These are phyloP conservation scores for Heterotilapia buettikoferi DNA, from an alignment of 2,113 vertebrate genomes.

Conservation along the genomic window DNA sequence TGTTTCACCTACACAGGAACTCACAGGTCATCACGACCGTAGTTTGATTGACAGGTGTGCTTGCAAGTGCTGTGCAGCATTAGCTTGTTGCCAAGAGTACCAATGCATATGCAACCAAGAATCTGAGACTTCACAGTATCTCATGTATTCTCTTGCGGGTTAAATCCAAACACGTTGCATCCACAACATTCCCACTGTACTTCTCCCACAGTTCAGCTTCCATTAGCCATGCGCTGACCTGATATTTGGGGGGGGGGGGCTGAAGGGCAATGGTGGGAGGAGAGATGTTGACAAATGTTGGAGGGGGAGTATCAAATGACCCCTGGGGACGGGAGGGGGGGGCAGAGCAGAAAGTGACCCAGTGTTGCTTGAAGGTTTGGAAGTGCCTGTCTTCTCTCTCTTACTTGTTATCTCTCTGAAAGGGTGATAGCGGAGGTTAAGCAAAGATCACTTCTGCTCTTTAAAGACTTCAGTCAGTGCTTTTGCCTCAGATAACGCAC, in stretches of 20 bases:
- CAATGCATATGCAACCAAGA: neutral
- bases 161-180: neutral
- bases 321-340: constrained; percentile 19
- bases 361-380: constrained; percentile 35
- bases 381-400: neutral
- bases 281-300: constrained; percentile 61
- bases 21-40: neutral
- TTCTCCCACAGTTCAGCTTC: constrained; percentile 11
- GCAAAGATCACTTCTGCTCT: neutral
- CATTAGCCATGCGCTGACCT: constrained; percentile 55
- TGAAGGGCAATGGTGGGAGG: constrained; percentile 2
- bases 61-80: neutral
- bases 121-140: neutral
- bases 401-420: neutral
- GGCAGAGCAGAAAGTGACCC: constrained; percentile 37
- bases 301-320: constrained; percentile 57
- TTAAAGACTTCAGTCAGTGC: neutral
- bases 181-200: neutral
- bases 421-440: constrained; percentile 20
- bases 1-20: neutral
- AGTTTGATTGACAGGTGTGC: neutral
- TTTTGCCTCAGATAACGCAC: neutral
- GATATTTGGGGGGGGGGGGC: constrained; percentile 39
- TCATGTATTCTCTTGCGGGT: neutral
- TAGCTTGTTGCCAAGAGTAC: neutral